These are phyloP conservation scores for Ageneiosus marmoratus DNA, from an alignment of 2,113 vertebrate species.

Conservation along the genomic window DNA sequence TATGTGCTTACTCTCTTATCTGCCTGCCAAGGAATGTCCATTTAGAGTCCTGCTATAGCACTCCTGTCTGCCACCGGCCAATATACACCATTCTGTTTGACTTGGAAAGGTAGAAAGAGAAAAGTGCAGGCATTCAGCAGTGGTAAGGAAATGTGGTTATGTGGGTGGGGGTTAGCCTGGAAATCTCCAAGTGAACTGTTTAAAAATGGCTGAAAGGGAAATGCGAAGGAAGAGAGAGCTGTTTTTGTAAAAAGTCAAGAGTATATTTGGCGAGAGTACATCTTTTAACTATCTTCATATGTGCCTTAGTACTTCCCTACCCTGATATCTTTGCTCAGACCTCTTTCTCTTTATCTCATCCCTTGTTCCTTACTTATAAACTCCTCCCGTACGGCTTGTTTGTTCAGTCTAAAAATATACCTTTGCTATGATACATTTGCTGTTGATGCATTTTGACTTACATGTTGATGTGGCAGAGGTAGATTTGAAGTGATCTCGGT, in stretches of 20 bases:
- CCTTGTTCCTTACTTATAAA: not conserved
- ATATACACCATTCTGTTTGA: conserved; percentile 60
- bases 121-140: conserved; percentile 62
- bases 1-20: conserved; percentile 66
- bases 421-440: conserved; percentile 26
- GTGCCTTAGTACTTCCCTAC: conserved; percentile 37
- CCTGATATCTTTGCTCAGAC: conserved; percentile 9
- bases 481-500: conserved; percentile 24
- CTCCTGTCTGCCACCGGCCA: conserved; percentile 55
- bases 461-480: conserved; percentile 26
- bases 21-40: conserved; percentile 73
- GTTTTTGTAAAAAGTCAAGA: conserved; percentile 51
- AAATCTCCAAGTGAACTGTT: conserved; percentile 48
- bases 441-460: conserved; percentile 28
- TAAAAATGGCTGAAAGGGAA: conserved; percentile 62
- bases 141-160: conserved; percentile 58
- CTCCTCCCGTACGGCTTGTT: conserved; percentile 1
- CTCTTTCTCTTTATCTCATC: conserved; percentile 25
- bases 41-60: conserved; percentile 68
- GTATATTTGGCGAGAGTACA: conserved; percentile 55
- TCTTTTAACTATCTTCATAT: conserved; percentile 61
- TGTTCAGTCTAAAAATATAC: conserved; percentile 33
- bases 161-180: conserved; percentile 44
- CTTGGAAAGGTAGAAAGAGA: conserved; percentile 71
- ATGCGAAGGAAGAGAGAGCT: conserved; percentile 49